Base-by-base conservation (phyloP, 1,140 invertebrate genomes). In the Magallana gigas region DNA sequence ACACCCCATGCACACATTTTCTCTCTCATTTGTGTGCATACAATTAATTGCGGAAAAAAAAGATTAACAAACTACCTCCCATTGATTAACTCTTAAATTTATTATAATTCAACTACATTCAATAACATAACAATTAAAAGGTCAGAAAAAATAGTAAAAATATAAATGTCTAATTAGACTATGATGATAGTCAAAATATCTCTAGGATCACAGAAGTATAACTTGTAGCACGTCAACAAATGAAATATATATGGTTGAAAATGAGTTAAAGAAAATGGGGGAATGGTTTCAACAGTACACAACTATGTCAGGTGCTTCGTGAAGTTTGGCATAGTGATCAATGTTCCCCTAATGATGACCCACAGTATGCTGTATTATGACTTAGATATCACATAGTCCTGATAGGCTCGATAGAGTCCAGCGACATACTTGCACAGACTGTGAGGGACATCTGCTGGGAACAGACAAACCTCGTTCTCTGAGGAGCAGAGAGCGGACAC, bases 401-500 rank as follows among this genome's bases (percentile, higher is more conserved):
- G 16, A 23, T 84, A 84, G 16, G 83, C 58, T 62, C 83, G 18
- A 16, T 60, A 84, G 12, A 84, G 16, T 59, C 83, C 83, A 60
- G 83, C 83, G 2, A 84, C 14, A 16, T 84, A 84, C 59, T 84
- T 84, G 58, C 83, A 84, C 8, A 84, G 58, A 62, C 29, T 16
- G 9, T 62, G 83, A 29, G 83, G 83, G 18, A 58, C 57, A 36
- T 84, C 83, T 1, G 14, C 9, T 0, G 83, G 83, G 29, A 84
- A 84, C 29, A 84, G 59, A 60, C 83, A 84, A 18, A 84, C 83
- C 58, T 84, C 83, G 36, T 84, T 84, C 23, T 84, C 83, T 23
- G 83, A 84, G 14, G 83, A 84, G 83, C 83, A 84, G 5, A 84
- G 83, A 84, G 57, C 57, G 0, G 56, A 58, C 7, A 84, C 83